Percentiles rank a stretch among this genome's conserved stretches.
These are phyloP conservation scores for Phataginus tricuspis DNA, from an alignment of 2,797 vertebrate genomes.

Conservation along the genomic window DNA sequence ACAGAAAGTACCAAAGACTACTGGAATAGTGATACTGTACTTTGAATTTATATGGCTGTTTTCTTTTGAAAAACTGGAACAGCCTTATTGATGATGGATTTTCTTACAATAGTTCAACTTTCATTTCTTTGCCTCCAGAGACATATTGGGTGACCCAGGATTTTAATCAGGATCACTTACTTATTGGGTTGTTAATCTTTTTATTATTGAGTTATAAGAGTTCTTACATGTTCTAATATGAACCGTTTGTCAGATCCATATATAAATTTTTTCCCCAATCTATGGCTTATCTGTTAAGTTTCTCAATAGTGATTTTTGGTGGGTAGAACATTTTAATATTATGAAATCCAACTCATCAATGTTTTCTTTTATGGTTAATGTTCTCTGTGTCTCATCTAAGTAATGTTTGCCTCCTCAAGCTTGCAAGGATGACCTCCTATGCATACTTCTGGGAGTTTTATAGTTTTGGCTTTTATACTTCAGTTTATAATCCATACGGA, in stretches of 20 bases:
- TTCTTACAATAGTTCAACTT: neutral
- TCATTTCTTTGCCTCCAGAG: neutral
- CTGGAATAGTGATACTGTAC: neutral
- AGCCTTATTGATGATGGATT: neutral
- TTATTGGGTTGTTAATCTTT: neutral
- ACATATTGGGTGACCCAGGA: neutral
- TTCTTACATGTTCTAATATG: neutral
- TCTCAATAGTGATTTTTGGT: neutral
- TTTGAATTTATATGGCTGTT: neutral
- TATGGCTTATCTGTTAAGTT: neutral
- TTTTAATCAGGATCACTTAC: neutral
- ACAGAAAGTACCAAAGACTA: neutral
- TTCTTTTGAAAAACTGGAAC: neutral
- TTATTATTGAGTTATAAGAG: neutral
- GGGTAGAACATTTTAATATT: neutral
- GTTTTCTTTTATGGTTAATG: neutral
- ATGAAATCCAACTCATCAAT: neutral
- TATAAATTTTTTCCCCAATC: neutral
- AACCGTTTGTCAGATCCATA: neutral
- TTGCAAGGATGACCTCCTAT: neutral
- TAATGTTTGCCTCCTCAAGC: neutral
- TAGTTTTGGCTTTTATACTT: neutral
- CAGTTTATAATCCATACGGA: neutral
- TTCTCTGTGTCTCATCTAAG: neutral
- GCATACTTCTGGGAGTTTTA: neutral